Evolutionary conservation across 1,140 invertebrate species (phyloP).

Genomic region (Drosophila repleta): DNA sequence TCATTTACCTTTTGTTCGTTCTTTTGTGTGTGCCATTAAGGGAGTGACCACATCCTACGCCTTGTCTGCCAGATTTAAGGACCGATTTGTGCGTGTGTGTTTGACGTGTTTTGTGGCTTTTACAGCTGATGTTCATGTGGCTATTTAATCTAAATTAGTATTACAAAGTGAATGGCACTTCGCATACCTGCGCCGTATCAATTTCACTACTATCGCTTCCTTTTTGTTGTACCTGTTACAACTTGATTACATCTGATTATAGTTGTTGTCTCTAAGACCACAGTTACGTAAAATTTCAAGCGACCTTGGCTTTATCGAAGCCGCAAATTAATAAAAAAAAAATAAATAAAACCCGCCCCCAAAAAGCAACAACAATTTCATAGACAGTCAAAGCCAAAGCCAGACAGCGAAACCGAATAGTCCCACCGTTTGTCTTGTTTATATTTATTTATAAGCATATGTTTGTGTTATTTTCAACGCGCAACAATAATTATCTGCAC

Average conservation of each 20-base stretch:
- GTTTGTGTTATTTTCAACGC: constrained; percentile 30
- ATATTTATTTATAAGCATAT: constrained; percentile 43
- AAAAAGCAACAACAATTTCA: background rate
- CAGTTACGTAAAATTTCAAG: constrained; percentile 36
- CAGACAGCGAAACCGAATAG: background rate
- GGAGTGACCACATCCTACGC: background rate
- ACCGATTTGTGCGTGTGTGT: background rate
- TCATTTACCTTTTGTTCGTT: constrained; percentile 12
- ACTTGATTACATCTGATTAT: constrained; percentile 22
- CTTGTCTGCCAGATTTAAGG: constrained; percentile 18
- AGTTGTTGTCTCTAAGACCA: constrained; percentile 14
- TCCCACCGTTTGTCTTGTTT: constrained; percentile 13
- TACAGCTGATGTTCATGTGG: constrained; percentile 17
- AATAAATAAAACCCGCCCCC: constrained; percentile 11
- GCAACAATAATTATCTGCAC: constrained; percentile 18
- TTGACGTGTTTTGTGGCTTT: background rate
- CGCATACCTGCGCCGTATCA: constrained; percentile 25
- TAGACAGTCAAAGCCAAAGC: background rate
- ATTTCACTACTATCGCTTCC: constrained; percentile 24
- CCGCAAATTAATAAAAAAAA: constrained; percentile 30
- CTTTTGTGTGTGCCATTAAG: constrained; percentile 13
- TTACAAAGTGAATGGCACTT: constrained; percentile 21
- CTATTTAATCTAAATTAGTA: constrained; percentile 28
- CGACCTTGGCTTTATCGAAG: constrained; percentile 43
- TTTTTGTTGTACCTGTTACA: constrained; percentile 24